Base-by-base conservation (phyloP, 1,140 invertebrate genomes). In the Lasioglossum baleicum region DNA sequence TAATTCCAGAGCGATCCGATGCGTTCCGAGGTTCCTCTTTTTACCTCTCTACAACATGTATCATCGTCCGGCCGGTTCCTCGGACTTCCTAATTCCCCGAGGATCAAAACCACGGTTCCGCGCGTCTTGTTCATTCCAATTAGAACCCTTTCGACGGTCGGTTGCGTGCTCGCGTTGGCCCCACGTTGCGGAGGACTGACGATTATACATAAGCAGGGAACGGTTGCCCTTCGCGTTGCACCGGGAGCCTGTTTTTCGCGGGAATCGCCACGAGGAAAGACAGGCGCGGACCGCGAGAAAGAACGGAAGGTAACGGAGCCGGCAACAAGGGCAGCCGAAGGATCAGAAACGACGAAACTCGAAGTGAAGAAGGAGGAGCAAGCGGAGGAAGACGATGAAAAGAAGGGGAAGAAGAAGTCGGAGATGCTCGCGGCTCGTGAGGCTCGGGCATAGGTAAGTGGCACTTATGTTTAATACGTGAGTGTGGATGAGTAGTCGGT, bases 401-500 rank as follows among this genome's bases (percentile, higher is more conserved):
- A 58, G n/a, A 58, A n/a, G 56, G 15, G 15, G 51, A 40, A 51
- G n/a, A 60, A 68, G 44, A 35, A 42, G 60, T 65, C 67, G 56
- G 48, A 83, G 82, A 80, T 65, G 81, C 80, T 82, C 83, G 84
- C 81, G 83, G 84, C 84, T 86, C 75, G 81, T 78, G 84, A 86
- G 82, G 77, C 81, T 87, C 85, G 31, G 75, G 84, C 87, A 88
- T 88, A 84, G 87, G 81, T 88, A 89, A 89, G 88, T 89, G 88
- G 87, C 85, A 89, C 88, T 89, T 89, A 89, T 87, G 85, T 86
- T 88, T 89, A 89, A 89, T 89, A 89, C 85, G 82, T 81, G 88
- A 89, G 88, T 87, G 88, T 88, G 87, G 88, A 89, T 89, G 88
- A 89, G 86, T 85, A 83, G 86, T 89, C 88, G 86, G 84, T 76